Evolutionary conservation across 2,888 invertebrate genomes (phyloP), one percentile per base, ranked within the genome.

Genomic region (Cheilosia impressa): DNA sequence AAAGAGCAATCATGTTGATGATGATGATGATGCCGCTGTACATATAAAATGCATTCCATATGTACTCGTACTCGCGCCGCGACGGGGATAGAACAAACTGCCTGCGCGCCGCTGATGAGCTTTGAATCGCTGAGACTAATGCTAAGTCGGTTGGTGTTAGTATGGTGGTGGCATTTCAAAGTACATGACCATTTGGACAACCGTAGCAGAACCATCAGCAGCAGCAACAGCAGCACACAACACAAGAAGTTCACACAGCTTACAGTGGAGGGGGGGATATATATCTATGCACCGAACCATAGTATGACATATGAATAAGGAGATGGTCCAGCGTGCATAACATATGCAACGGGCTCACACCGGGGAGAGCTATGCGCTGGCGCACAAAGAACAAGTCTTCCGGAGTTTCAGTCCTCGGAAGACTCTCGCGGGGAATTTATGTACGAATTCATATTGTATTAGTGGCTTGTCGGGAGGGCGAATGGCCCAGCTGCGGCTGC

Each of bases 1-100:
- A 85, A 85, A 85, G 76, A 81, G 85, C 85, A 77, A 81, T 85
- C 81, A 85, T 85, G 85, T 73, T 85, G 85, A 85, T 85, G 85
- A 81, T 85, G 82, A 65, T 71, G 83, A 65, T 80, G 84, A 62
- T 43, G 76, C 53, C 58, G 62, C 45, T 34, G 85, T 85, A 81
- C 81, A 81, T 63, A 81, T 45, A 76, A 76, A 81, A 85, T 85
- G 81, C 81, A 85, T 85, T 81, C 76, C 81, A 80, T 68, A 76
- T 75, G 17, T 65, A 55, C 5, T 38, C 38, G 38, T 13, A 38
- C 13, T 38, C 38, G 38, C 38, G 13, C 13, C 13, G 38, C 38
- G 13, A 79, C 45, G 58, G 66, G 58, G 53, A 69, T 10, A 15
- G 50, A 71, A 81, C 62, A 75, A 80, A 71, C 63, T 71, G 45